Base-by-base conservation (phyloP, 2,888 invertebrate species). In the Lasioglossum vierecki region DNA sequence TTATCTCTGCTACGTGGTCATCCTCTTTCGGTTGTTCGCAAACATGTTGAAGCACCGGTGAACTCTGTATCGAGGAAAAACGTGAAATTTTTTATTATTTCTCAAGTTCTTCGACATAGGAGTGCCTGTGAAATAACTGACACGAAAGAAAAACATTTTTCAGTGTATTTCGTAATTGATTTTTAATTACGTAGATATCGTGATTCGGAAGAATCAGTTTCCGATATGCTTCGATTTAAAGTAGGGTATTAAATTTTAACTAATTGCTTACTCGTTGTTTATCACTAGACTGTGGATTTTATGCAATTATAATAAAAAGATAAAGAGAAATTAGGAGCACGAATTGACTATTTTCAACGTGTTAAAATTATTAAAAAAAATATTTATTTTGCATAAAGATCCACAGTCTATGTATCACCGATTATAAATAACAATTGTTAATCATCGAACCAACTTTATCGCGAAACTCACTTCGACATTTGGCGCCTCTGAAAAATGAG, bases 1-100 rank as follows among this genome's bases (percentile, higher is more conserved):
- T 84, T 0, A 83, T 26, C 0, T 26, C 76, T 2, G 80, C 76
- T 1, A 93, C 71, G 44, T 87, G 87, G 53, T 94, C 93, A 22
- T 84, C 77, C 15, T 86, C 84, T 9, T 82, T 49, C 0, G 83
- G 74, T 9, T 85, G 74, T 66, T 90, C 74, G 79, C 94, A 94
- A 18, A 88, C 72, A 77, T 94, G 94, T 22, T 85, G 49, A 53
- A 92, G 57, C 6, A 80, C 46, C 11, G 91, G 89, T 22, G 30
- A 35, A 44, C 49, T 76, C 91, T 91, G 44, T 5, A 75, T 77
- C 78, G 73, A 66, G 6, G 26, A 15, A 74, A 35, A 73, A 53
- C 30, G 4, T 3, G 18, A 46, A 46, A 49, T 18, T 46, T 46
- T 26, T 30, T 3, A 30, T 30, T 66, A 66, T 35, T 66, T 60